phyloP scores from a whole-genome alignment of 92 coral and sea anemone genomes.

The Montipora capitata region DNA sequence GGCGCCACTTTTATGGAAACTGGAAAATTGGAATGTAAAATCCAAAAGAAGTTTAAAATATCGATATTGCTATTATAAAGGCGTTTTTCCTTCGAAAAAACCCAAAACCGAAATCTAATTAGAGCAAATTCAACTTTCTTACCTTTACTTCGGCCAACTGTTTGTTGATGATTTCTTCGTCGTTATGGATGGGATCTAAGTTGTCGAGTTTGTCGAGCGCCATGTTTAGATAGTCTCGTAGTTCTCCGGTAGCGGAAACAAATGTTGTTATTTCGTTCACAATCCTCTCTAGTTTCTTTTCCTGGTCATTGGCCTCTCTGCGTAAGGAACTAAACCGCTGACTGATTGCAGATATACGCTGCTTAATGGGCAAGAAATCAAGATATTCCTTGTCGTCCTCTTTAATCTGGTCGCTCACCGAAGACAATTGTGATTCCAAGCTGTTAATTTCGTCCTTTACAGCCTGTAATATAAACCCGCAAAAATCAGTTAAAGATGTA shows the following conservation, averaged over 20 bases:
- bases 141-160: slow-evolving; percentile 91
- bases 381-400: slow-evolving; percentile 80
- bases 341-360: slow-evolving; percentile 84
- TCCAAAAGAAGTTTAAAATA: too few species aligned
- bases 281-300: slow-evolving; percentile 75
- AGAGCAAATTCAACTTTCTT: neutral
- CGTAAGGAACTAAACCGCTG: slow-evolving; percentile 72
- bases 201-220: slow-evolving; percentile 76
- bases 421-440: slow-evolving; percentile 77
- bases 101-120: too few species aligned
- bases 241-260: slow-evolving; percentile 80
- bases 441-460: slow-evolving; percentile 74
- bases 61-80: too few species aligned
- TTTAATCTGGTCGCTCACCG: slow-evolving; percentile 79
- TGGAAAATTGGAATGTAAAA: too few species aligned
- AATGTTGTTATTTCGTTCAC: slow-evolving; percentile 82
- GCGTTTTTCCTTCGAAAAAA: too few species aligned
- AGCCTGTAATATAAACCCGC: slow-evolving; percentile 40
- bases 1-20: too few species aligned
- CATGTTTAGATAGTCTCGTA: slow-evolving; percentile 72
- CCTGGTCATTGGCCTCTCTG: slow-evolving; percentile 75
- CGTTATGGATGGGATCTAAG: slow-evolving; percentile 90
- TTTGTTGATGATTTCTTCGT: slow-evolving; percentile 77
- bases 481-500: too few species aligned
- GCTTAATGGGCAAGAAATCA: slow-evolving; percentile 84